phyloP scores from a whole-genome alignment of 2,888 invertebrate species.

The Sinopyrophorus schimmeli region DNA sequence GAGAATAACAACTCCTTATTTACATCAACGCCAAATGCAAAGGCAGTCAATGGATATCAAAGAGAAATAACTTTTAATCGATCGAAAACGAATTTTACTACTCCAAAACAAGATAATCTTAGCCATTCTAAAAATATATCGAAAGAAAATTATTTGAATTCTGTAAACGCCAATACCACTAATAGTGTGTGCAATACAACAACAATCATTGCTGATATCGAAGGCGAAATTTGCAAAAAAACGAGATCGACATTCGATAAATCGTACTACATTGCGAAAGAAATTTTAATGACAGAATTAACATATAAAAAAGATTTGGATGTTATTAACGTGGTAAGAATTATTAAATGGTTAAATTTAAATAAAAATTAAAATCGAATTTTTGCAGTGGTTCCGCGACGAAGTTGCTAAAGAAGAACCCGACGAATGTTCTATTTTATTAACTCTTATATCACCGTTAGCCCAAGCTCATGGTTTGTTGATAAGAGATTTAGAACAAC shows the following conservation, averaged over 20 bases:
- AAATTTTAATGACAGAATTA: conserved; percentile 92
- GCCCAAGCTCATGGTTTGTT: conserved; percentile 81
- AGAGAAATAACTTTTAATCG: conserved; percentile 38
- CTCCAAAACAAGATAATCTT: conserved; percentile 37
- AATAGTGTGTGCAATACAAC: conserved; percentile 46
- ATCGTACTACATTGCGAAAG: conserved; percentile 86
- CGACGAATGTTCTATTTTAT: conserved; percentile 63
- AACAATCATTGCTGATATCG: conserved; percentile 54
- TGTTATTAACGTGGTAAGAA: conserved; percentile 81
- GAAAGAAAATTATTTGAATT: conserved; percentile 53
- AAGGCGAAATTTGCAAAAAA: conserved; percentile 53
- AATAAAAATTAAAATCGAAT: conserved; percentile 2
- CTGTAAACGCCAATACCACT: conserved; percentile 49
- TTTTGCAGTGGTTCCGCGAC: conserved; percentile 72
- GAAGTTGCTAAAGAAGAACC: conserved; percentile 62
- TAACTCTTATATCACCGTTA: conserved; percentile 69
- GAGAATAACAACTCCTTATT: conserved; percentile 52
- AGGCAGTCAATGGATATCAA: conserved; percentile 42
- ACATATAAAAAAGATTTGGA: conserved; percentile 95
- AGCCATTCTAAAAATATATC: conserved; percentile 45
- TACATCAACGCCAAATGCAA: conserved; percentile 56
- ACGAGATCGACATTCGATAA: conserved; percentile 57
- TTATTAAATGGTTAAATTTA: not conserved
- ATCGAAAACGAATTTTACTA: conserved; percentile 52
- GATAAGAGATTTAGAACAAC: conserved; percentile 76